These are phyloP conservation scores for Argynnis bischoffii DNA, from an alignment of 2,888 invertebrate species.

Conservation along the genomic window DNA sequence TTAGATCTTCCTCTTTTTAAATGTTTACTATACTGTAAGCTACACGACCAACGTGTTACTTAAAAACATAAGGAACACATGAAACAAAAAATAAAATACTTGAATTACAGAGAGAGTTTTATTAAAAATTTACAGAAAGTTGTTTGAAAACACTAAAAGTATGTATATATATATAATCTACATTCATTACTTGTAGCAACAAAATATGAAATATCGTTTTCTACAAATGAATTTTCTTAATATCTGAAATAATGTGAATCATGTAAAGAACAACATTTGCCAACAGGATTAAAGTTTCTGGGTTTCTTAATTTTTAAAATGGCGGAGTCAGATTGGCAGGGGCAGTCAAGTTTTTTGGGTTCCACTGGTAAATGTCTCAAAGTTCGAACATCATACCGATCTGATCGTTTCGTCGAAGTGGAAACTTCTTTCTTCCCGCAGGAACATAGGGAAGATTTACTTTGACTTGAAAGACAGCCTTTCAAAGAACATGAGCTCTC, in stretches of 20 bases:
- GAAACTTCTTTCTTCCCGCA: conserved; percentile 32
- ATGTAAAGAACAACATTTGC: conserved; percentile 23
- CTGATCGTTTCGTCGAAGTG: conserved; percentile 39
- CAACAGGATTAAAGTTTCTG: conserved; percentile 7
- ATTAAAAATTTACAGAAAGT: no score
- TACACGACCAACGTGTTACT: no score
- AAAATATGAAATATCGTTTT: no score
- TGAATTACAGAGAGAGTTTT: no score
- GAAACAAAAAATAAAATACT: no score
- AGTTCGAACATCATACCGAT: conserved; percentile 43
- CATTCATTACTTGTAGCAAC: no score
- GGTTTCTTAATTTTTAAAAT: conserved; percentile 17
- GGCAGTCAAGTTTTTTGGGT: conserved; percentile 16
- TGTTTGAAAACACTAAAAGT: no score
- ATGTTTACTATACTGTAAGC: no score
- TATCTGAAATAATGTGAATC: conserved; percentile 12
- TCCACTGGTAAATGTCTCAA: conserved; percentile 31
- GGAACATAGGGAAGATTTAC: conserved; percentile 15
- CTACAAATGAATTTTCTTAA: background rate
- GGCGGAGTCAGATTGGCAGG: conserved; percentile 33
- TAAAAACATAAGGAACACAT: no score
- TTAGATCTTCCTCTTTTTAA: no score
- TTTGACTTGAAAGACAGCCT: background rate
- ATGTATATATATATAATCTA: no score
- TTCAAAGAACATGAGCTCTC: conserved; percentile 6